phyloP scores from a whole-genome alignment of 1,140 invertebrate genomes.

The Meloidogyne chitwoodi region DNA sequence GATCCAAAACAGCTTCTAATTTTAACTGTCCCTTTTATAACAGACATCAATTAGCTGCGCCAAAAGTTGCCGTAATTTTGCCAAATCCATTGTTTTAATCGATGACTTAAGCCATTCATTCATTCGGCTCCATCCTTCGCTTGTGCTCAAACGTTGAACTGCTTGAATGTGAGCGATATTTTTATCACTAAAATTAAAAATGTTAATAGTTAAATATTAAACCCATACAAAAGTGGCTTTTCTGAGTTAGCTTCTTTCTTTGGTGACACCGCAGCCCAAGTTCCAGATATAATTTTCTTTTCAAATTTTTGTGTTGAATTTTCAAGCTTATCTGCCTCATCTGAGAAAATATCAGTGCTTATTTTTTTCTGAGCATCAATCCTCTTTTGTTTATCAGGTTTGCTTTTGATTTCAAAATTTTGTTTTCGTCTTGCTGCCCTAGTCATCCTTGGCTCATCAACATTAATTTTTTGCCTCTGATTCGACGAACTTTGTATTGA shows the following conservation, averaged over 20 bases:
- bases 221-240: neutral
- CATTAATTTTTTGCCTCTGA: neutral
- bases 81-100: neutral
- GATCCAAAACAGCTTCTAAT: neutral
- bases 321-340: neutral
- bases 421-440: neutral
- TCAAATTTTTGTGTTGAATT: neutral
- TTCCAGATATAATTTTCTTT: neutral
- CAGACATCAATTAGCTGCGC: neutral
- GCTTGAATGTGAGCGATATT: neutral
- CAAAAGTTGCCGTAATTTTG: constrained; percentile 10
- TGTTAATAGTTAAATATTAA: neutral
- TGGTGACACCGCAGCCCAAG: neutral
- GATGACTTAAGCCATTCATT: constrained; percentile 9
- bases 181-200: constrained; percentile 4
- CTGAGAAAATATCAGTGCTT: neutral
- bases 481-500: neutral
- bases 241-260: neutral
- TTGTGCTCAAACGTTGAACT: constrained; percentile 4
- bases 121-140: constrained; percentile 16
- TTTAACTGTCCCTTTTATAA: neutral
- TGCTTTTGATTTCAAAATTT: neutral
- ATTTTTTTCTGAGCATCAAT: no score
- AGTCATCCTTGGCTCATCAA: neutral
- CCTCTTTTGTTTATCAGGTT: neutral